Base-by-base conservation (phyloP, 2,113 vertebrate species). In the Cottus gobio region DNA sequence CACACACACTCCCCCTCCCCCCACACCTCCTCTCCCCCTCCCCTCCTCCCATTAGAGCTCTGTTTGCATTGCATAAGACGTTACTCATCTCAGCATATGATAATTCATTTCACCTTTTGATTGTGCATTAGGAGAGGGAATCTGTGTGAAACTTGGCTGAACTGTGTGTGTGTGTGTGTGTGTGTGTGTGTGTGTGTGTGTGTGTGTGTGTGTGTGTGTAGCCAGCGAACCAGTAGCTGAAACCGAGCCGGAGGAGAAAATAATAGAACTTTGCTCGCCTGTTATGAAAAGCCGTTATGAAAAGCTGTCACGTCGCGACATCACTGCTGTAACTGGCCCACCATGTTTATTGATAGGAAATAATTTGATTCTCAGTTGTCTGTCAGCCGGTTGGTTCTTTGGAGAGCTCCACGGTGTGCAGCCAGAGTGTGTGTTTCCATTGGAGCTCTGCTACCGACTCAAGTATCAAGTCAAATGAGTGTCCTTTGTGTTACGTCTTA, bases 61-160 rank as follows among this genome's bases (percentile, higher is more conserved):
- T 7, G 9, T 72, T 39, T 86, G 58, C 81, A 73, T 85, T 56
- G 42, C 79, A 31, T 74, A 76, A 86, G 64, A 58, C 7, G 24
- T 57, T n/a, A 54, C 65, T 82, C 68, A 75, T 30, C 73, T 64
- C 13, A 50, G 74, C 30, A 1, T 36, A 24, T 0, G 7, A 82
- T 84, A 69, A 87, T 86, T 62, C 86, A 82, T 86, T 85, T 86
- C 83, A 89, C 83, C 81, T 89, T 77, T 82, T 34, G 82, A 83
- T 66, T 80, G 34, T 46, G 66, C 28, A 60, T 67, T 84, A 71
- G 68, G 31, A 64, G 80, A 60, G 36, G n/a, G 66, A 48, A 62
- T 87, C 50, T 75, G 75, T 80, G 77, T 57, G 75, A 79, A 64
- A 70, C 60, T 46, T 88, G 75, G 71, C 68, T n/a, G n/a, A n/a